Evolutionary conservation across 1,140 invertebrate genomes (phyloP), one percentile per base, ranked within the genome.

Genomic region (Melipona quadrifasciata): DNA sequence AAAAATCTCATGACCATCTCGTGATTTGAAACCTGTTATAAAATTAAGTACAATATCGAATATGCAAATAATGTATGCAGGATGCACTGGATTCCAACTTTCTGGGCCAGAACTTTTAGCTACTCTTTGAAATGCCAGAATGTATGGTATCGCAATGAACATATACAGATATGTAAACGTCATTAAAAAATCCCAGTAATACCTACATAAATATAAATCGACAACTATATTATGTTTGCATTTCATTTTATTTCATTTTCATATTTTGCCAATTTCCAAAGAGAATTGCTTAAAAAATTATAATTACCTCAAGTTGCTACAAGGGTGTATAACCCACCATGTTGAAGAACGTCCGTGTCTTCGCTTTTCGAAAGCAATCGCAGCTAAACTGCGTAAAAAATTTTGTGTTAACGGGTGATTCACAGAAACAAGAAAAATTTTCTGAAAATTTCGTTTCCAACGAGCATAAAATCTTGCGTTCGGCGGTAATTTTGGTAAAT

Each of bases 271-370:
- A 57, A 67, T 68, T 76, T 10, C 21, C 53, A 57, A 5, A 70
- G 24, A n/a, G n/a, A 5, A 39, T 2, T 51, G 2, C 6, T 27
- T 17, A 2, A 17, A 65, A 57, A 47, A 27, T 55, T 47, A 19
- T 19, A n/a, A 31, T 82, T 57, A 92, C 92, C 92, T 87, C 16
- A 93, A 88, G 14, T 39, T 17, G 61, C 93, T 94, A 68, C 76
- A 93, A 1, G 93, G 93, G 84, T 94, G 93, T 70, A 93, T 90
- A 24, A 92, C 51, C 93, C 93, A 94, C 92, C 92, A 93, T 64
- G 91, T 12, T 1, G 65, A 5, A 21, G 90, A 91, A 55, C 88
- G 87, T 11, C 89, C 89, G 12, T 94, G 93, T 64, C 89, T 82
- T 64, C 82, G 87, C 73, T 92, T 94, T 68, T 94, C 93, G 31